These are phyloP conservation scores for Gymnocephalus cernua DNA, from an alignment of 2,113 vertebrate genomes.

Conservation along the genomic window DNA sequence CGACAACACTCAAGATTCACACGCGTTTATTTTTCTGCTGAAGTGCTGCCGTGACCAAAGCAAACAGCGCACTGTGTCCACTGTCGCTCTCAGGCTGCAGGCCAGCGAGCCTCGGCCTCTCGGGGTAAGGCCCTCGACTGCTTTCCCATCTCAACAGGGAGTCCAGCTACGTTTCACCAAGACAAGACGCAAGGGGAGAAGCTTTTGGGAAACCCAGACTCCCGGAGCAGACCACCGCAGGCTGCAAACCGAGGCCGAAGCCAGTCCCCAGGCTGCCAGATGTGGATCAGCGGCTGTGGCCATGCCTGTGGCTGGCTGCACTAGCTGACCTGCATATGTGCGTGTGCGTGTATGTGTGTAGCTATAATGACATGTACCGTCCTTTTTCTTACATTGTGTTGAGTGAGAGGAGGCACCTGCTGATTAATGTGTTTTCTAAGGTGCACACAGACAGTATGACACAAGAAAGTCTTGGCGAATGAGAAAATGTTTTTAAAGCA, in stretches of 20 bases:
- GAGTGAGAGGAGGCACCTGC: conserved; percentile 15
- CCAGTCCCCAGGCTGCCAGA: conserved; percentile 66
- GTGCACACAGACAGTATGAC: conserved; percentile 24
- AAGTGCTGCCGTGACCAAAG: conserved; percentile 25
- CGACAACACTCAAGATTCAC: conserved; percentile 28
- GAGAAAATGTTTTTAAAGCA: conserved; percentile 52
- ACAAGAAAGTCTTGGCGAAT: conserved; percentile 39
- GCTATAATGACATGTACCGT: conserved; percentile 3
- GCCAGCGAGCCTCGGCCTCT: conserved; percentile 9
- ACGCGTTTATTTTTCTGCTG: conserved; percentile 11
- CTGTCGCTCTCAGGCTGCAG: not conserved
- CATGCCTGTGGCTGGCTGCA: conserved; percentile 71
- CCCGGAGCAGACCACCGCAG: conserved; percentile 55
- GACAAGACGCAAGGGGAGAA: conserved; percentile 28
- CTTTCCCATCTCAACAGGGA: not conserved
- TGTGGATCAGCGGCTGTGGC: conserved; percentile 51
- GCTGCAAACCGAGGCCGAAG: conserved; percentile 70
- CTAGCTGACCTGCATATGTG: conserved; percentile 63
- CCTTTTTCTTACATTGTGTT: conserved; percentile 12
- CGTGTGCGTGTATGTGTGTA: not conserved
- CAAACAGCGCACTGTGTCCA: conserved; percentile 15
- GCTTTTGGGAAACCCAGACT: conserved; percentile 50
- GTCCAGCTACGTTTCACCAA: conserved; percentile 26
- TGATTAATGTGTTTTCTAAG: conserved; percentile 49
- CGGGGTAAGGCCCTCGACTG: not conserved